Percentiles rank a stretch among this genome's conserved stretches.
Evolutionary conservation across 1,140 invertebrate genomes (phyloP).

Genomic region (Solenopsis fugax): DNA sequence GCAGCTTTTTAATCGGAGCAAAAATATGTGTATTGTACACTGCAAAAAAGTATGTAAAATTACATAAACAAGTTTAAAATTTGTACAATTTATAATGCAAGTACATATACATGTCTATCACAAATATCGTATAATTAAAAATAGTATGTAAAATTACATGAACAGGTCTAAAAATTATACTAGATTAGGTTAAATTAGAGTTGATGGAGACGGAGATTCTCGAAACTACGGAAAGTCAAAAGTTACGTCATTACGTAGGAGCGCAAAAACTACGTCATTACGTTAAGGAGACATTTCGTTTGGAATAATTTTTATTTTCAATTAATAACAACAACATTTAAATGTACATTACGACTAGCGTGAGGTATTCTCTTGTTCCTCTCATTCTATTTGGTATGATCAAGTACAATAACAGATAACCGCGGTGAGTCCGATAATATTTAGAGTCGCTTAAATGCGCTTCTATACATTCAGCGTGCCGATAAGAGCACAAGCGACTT

Average conservation of each 20-base stretch:
- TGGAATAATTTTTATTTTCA: constrained; percentile 75
- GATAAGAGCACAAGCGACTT: not conserved
- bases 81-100: not conserved
- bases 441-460: not conserved
- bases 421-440: constrained; percentile 2
- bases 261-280: no score
- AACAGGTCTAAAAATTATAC: not conserved
- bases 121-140: constrained; percentile 2
- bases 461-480: constrained; percentile 23
- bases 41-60: not conserved
- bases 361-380: constrained; percentile 69
- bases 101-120: not conserved
- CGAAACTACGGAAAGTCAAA: not conserved
- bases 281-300: constrained; percentile 22
- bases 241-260: not conserved
- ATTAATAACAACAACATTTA: constrained; percentile 80
- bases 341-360: constrained; percentile 78
- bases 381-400: constrained; percentile 75
- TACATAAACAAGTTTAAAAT: constrained; percentile 7
- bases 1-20: not conserved
- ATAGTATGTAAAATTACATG: not conserved
- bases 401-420: constrained; percentile 51
- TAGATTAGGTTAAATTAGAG: not conserved
- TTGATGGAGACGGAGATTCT: not conserved
- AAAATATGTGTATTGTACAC: not conserved